Evolutionary conservation across 1,140 invertebrate genomes (phyloP), one percentile per base, ranked within the genome.

Genomic region (Orchestia grillus): DNA sequence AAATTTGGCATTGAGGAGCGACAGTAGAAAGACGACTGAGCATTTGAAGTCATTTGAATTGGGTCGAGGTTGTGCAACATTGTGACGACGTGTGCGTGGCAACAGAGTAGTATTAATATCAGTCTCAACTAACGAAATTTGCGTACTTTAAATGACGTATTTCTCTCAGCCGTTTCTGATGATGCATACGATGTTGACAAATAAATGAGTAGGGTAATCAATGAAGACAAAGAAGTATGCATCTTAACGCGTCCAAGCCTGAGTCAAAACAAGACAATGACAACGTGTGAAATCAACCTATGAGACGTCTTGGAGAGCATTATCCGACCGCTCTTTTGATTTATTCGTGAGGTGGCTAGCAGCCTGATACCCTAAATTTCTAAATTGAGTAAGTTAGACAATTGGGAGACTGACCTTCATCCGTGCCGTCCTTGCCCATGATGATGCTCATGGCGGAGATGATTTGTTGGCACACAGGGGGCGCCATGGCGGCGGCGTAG

Each of bases 401-500:
- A 36, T 41, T n/a, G 77, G n/a, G 95, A 40, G 45, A 53, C 53
- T 42, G 97, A 98, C 98, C 99, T 97, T 98, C 98, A 96, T 98
- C 97, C 0, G 98, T 98, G 42, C 98, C 98, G 97, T 99, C 98
- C 97, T 98, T 97, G 0, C 99, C 99, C 98, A 99, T 98, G 95
- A 99, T 99, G 87, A 98, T 99, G 97, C 97, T 98, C 98, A 99
- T 99, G 19, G 99, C 98, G 19, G 98, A 98, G 96, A 99, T 98
- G 97, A 99, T 99, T 98, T 99, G 99, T 97, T 99, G 98, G 3
- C 98, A 98, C 95, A 99, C 98, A 40, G 99, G 98, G 87, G 99
- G 98, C 47, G 99, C 98, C 98, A 99, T 99, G 53, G 98, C 98
- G 96, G 98, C 98, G 41, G 99, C 99, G 97, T 99, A 99, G 96